Base-by-base conservation (phyloP, 1,140 invertebrate genomes). In the Sinella curviseta region DNA sequence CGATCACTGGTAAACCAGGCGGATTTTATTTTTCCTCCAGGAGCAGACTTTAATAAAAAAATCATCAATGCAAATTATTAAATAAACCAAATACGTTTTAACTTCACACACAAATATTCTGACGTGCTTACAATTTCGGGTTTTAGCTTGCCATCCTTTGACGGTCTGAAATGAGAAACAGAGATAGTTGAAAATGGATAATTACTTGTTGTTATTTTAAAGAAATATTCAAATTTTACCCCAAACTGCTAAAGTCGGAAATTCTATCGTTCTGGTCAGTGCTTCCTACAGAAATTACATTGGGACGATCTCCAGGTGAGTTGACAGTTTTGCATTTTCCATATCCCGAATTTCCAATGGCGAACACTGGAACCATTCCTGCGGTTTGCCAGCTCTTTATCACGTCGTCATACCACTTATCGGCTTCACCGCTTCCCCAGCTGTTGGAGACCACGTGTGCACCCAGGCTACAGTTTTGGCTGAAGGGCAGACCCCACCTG, bases 401-500 rank as follows among this genome's bases (percentile, higher is more conserved):
- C 3, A 60, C 57, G 4, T 60, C 12, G 24, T 60, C 57, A 26
- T 60, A 60, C 12, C 12, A 60, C 8, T 8, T 16, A 4, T 16
- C 4, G 24, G 3, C 24, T 26, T 60, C 3, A 26, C 24, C 12
- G 24, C 12, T 4, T 14, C 39, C 39, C 39, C 39, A 60, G 8
- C 8, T 12, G 20, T 48, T 48, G 39, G 39, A 48, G 20, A 48
- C 39, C 8, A 48, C 39, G 20, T 48, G 8, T 48, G 39, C 8
- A 48, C 8, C 39, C 39, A 48, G 8, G 20, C 20, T 20, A 48
- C 39, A 48, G 39, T 48, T 48, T 48, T 48, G 8, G 20, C 39
- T 28, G 30, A 1, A 30, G n/a, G n/a, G n/a, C n/a, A n/a, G n/a
- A 8, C 79, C 80, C 80, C 80, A 83, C 39, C 39, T 12, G 39